Conservation (phyloP, 2,113 vertebrate genomes). For the Zingel zingel region DNA sequence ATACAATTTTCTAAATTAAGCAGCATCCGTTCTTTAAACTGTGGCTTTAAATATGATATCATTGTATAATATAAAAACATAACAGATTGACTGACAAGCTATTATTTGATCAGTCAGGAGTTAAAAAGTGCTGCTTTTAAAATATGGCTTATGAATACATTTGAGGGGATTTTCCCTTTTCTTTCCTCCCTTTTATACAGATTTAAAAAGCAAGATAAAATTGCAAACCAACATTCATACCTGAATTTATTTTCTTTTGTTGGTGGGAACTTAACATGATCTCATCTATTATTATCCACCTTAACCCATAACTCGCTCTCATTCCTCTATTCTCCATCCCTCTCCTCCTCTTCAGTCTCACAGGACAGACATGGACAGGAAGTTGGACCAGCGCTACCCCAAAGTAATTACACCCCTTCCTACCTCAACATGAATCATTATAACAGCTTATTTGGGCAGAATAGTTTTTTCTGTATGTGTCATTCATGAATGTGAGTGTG, state of each 20-base stretch:
- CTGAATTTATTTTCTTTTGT: neutral
- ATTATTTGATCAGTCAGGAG: neutral
- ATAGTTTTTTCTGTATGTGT: neutral
- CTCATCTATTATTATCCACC: neutral
- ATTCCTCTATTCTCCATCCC: conserved; percentile 6
- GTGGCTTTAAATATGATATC: neutral
- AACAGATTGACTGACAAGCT: neutral
- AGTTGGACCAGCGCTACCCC: conserved; percentile 80
- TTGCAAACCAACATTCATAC: neutral
- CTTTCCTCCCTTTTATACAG: neutral
- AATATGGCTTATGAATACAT: neutral
- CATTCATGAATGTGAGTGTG: neutral
- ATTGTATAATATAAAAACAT: neutral
- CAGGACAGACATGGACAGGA: conserved; percentile 89
- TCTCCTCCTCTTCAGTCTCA: conserved; percentile 81
- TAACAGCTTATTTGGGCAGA: neutral
- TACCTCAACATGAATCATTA: neutral
- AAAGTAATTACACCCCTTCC: conserved; percentile 82
- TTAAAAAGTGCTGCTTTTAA: neutral
- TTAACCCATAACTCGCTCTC: neutral
- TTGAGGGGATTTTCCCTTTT: neutral
- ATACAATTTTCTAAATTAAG: no score
- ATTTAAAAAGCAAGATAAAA: neutral
- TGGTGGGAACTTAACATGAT: neutral
- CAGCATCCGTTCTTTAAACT: neutral